A percentile compares a stretch with the other conserved stretches of the same genome.
Conservation (phyloP, 2,113 vertebrate genomes). For the Rhadina sibilatrix region DNA sequence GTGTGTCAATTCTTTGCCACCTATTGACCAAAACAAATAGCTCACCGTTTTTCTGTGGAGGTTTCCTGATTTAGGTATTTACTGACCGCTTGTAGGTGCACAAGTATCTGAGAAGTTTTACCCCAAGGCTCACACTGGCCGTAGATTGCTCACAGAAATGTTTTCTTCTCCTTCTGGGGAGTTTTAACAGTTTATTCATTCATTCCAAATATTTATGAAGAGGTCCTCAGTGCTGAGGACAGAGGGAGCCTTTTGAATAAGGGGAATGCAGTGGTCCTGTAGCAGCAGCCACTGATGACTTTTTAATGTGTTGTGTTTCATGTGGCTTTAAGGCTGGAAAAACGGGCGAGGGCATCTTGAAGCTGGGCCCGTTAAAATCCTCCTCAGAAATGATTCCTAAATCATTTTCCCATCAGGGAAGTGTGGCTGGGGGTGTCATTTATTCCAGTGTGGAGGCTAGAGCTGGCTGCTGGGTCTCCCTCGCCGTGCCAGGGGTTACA, state of each 20-base stretch:
- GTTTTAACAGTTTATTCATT: conserved; percentile 20
- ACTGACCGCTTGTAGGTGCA: rapidly evolving
- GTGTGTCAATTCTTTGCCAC: background rate
- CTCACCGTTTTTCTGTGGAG: background rate
- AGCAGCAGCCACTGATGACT: background rate
- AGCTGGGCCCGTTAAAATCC: background rate
- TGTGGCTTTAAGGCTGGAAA: background rate
- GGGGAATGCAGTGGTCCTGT: background rate
- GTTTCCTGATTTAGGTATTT: background rate
- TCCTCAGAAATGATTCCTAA: background rate
- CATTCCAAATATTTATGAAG: conserved; percentile 49
- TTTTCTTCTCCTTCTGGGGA: background rate
- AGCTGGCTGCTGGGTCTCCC: background rate
- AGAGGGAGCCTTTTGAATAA: background rate
- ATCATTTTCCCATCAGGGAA: background rate
- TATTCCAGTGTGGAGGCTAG: background rate
- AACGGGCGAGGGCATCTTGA: background rate
- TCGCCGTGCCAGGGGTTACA: rapidly evolving
- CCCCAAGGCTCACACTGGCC: background rate
- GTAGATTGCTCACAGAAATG: background rate
- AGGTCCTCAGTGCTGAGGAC: background rate
- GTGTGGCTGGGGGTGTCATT: background rate
- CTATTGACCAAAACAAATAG: background rate
- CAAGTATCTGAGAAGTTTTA: background rate
- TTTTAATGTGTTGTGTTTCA: background rate